These are phyloP conservation scores for Leptura quadrifasciata DNA, from an alignment of 2,888 invertebrate genomes.

Conservation along the genomic window DNA sequence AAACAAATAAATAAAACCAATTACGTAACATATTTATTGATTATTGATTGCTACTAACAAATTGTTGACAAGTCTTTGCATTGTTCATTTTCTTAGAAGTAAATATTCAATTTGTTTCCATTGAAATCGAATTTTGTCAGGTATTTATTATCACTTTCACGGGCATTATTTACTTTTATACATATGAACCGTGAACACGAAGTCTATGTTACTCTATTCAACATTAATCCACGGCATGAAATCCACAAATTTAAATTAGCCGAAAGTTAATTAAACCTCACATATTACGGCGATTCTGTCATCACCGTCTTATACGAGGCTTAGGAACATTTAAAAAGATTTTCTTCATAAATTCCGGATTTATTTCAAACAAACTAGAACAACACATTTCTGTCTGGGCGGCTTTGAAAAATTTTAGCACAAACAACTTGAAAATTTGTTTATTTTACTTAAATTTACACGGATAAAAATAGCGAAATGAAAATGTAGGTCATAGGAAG, in stretches of 20 bases:
- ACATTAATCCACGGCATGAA: not conserved
- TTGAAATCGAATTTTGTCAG: too few species aligned
- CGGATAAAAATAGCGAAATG: conserved; percentile 5
- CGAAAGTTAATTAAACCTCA: not conserved
- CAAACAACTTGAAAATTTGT: conserved; percentile 11
- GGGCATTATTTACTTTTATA: too few species aligned
- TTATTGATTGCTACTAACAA: too few species aligned
- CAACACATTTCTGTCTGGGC: not conserved
- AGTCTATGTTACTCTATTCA: too few species aligned
- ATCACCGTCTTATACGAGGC: not conserved
- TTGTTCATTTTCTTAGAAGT: too few species aligned
- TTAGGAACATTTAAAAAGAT: not conserved
- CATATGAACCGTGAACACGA: too few species aligned
- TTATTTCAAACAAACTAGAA: not conserved
- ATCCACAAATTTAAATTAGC: not conserved
- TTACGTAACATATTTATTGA: too few species aligned
- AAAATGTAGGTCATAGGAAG: conserved; percentile 11
- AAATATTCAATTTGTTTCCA: too few species aligned
- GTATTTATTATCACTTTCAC: too few species aligned
- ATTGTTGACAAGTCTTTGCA: too few species aligned
- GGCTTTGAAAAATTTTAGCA: not conserved
- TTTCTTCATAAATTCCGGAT: conserved; percentile 3
- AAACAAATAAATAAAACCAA: too few species aligned
- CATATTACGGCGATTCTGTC: not conserved
- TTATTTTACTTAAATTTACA: conserved; percentile 12